Evolutionary conservation across 2,888 invertebrate species (phyloP), one percentile per base, ranked within the genome.

Genomic region (Agriopis marginaria): DNA sequence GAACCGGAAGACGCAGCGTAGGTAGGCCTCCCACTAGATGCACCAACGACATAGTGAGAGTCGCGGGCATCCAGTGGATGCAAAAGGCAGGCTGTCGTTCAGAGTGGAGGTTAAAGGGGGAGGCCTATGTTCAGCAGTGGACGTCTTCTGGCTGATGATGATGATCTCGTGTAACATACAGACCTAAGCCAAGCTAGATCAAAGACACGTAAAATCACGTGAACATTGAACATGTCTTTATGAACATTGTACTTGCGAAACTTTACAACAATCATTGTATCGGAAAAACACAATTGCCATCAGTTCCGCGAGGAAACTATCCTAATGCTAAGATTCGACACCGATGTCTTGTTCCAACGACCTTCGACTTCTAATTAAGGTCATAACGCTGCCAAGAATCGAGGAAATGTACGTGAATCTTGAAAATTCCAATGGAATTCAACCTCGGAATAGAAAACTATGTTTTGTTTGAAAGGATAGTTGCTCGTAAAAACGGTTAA

Each of bases 331-430:
- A 63, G 70, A 79, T 79, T 76, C 76, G 77, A 67, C 55, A 54
- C 63, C 55, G 70, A 71, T 76, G 79, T 78, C 77, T 70, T 72
- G 71, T 61, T 23, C 49, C 47, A 66, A 72, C 66, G 73, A 79
- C 82, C 80, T 83, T 82, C 78, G 68, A 40, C 49, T 60, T 68
- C 64, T 79, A 79, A 82, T 84, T 81, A 77, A 79, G 77, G 76
- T 67, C 74, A 67, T 66, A 62, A 50, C 39, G 9, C 40, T 51
- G 44, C 53, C 45, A 14, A 53, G 12, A 62, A 62, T 32, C 54
- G 40, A 65, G 65, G 64, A 56, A 65, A 55, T 40, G 59, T 64
- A 51, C 62, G 62, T 69, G 66, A 53, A 23, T 54, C 40, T 50
- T 65, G 72, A 71, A 75, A 73, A 72, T 69, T 51, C 45, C 23